These are phyloP conservation scores for Encarsia formosa DNA, from an alignment of 2,888 invertebrate genomes.

Conservation along the genomic window DNA sequence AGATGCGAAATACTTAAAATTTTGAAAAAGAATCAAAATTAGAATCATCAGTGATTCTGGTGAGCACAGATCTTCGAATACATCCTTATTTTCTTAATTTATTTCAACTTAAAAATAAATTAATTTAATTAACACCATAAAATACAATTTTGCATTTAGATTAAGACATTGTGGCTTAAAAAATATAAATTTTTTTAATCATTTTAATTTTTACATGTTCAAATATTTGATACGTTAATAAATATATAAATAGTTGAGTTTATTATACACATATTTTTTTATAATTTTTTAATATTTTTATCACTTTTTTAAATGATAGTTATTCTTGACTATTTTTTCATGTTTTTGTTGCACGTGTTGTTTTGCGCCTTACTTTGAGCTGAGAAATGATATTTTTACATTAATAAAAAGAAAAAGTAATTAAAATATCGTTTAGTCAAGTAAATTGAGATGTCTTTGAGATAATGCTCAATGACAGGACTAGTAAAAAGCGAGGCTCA, in stretches of 20 bases:
- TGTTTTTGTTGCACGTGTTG: conserved; percentile 27
- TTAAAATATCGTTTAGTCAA: conserved; percentile 16
- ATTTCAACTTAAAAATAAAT: too few relatives aligned
- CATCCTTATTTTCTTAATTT: too few relatives aligned
- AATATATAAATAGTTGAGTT: conserved; percentile 23
- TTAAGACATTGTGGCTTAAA: too few relatives aligned
- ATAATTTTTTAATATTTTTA: conserved; percentile 10
- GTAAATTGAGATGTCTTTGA: conserved; percentile 18
- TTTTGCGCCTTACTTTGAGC: conserved; percentile 24
- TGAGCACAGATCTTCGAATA: too few relatives aligned
- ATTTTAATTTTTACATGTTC: conserved; percentile 20
- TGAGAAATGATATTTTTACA: conserved; percentile 2
- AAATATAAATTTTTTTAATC: too few relatives aligned
- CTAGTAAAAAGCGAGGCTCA: conserved; percentile 27
- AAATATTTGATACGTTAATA: conserved; percentile 10
- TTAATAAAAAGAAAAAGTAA: not conserved
- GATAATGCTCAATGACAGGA: conserved; percentile 18
- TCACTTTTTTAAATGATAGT: conserved; percentile 16
- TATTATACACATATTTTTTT: conserved; percentile 13
- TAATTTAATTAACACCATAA: too few relatives aligned
- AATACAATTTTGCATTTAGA: too few relatives aligned
- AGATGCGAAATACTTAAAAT: too few relatives aligned
- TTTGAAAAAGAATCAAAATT: too few relatives aligned
- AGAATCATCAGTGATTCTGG: too few relatives aligned
- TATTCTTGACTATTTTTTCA: conserved; percentile 20